phyloP scores from a whole-genome alignment of 2,888 invertebrate species.

The Leistus spinibarbis region DNA sequence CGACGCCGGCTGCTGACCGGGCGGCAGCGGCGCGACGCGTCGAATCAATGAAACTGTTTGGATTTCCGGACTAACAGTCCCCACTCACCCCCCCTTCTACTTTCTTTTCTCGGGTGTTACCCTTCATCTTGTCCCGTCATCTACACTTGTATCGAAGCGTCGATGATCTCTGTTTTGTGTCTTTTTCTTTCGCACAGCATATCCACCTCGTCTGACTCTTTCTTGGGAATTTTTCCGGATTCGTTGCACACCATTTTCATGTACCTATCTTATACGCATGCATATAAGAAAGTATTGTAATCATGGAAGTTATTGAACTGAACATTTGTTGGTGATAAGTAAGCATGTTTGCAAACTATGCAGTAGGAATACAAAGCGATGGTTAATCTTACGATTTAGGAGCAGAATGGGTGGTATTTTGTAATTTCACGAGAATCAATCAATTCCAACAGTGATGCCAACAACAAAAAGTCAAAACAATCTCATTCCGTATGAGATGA shows the following conservation, averaged over 20 bases:
- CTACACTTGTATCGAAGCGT: background rate
- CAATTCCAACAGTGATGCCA: background rate
- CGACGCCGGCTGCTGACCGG: background rate
- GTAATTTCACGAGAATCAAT: background rate
- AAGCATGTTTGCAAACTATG: background rate
- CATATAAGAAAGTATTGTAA: too few relatives aligned
- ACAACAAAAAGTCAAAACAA: background rate
- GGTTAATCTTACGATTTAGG: background rate
- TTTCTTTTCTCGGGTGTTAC: background rate
- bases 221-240: background rate
- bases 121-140: background rate
- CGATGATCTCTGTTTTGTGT: constrained; percentile 2
- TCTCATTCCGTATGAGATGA: background rate
- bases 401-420: background rate
- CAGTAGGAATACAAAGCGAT: background rate
- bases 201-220: background rate
- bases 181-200: background rate
- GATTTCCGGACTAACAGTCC: constrained; percentile 33
- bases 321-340: background rate
- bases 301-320: background rate
- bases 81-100: background rate
- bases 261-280: background rate
- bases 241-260: background rate
- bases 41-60: constrained; percentile 39
- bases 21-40: background rate